A percentile compares a stretch with the other conserved stretches of the same genome.
Conservation (phyloP, 2,113 vertebrate species). For the Dicentrarchus labrax region DNA sequence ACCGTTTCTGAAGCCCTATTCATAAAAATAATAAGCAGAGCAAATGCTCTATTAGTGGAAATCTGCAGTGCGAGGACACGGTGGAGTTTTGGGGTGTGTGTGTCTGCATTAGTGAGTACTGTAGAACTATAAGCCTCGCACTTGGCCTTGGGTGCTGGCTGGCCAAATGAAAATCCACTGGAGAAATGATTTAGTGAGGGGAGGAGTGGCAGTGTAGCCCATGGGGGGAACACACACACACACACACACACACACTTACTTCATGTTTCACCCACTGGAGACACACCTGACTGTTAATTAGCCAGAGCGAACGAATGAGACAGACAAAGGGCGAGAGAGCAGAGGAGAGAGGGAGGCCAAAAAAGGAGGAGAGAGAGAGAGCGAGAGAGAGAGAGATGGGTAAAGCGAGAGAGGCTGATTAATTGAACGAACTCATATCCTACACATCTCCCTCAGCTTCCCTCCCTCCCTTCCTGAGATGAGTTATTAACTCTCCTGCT, state of each 20-base stretch:
- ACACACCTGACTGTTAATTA: conserved; percentile 84
- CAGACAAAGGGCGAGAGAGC: conserved; percentile 54
- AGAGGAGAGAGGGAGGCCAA: conserved; percentile 34
- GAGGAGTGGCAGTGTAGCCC: conserved; percentile 65
- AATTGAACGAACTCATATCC: conserved; percentile 79
- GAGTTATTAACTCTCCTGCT: conserved; percentile 79
- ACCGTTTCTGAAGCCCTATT: conserved; percentile 13
- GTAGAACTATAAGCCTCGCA: conserved; percentile 51
- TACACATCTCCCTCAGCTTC: conserved; percentile 71
- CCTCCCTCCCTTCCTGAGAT: conserved; percentile 50
- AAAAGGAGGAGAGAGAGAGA: conserved; percentile 26
- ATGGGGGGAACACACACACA: conserved; percentile 48
- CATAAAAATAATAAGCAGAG: conserved; percentile 36
- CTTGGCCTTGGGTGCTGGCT: conserved; percentile 70
- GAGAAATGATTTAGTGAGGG: conserved; percentile 77
- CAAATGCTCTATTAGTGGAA: conserved; percentile 20
- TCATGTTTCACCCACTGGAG: conserved; percentile 73
- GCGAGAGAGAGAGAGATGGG: conserved; percentile 15
- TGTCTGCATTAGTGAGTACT: conserved; percentile 41
- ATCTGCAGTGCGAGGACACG: conserved; percentile 7
- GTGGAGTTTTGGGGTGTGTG: conserved; percentile 16
- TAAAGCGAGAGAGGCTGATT: conserved; percentile 76
- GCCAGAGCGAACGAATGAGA: conserved; percentile 70
- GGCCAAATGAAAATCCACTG: conserved; percentile 82
- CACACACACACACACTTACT: conserved; percentile 38